These are phyloP conservation scores for Oryzias melastigma DNA, from an alignment of 2,113 vertebrate species.

Conservation along the genomic window DNA sequence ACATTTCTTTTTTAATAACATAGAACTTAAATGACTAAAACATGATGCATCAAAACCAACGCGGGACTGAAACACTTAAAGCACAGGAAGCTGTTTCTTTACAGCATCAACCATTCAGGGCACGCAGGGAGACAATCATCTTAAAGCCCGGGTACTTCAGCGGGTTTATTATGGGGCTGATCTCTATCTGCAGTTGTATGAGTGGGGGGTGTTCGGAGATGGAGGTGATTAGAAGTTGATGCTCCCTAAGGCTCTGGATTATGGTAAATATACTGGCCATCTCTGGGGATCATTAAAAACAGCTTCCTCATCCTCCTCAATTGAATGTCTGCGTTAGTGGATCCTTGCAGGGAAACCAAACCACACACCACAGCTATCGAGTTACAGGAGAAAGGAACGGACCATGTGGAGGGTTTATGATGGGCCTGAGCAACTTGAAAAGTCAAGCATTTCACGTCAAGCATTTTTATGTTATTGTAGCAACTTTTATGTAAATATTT, in stretches of 20 bases:
- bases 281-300: slow-evolving; percentile 69
- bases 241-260: slow-evolving; percentile 70
- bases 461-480: too few relatives aligned
- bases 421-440: slow-evolving; percentile 1
- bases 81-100: not conserved
- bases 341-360: slow-evolving; percentile 41
- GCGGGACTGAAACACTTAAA: too few relatives aligned
- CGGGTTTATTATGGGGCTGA: slow-evolving; percentile 64
- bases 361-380: slow-evolving; percentile 13
- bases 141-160: slow-evolving; percentile 53
- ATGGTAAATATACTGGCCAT: slow-evolving; percentile 67
- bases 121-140: slow-evolving; percentile 39
- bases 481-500: too few relatives aligned
- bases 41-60: too few relatives aligned
- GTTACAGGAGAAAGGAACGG: slow-evolving; percentile 12
- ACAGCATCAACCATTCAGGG: slow-evolving; percentile 10
- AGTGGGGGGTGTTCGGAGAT: slow-evolving; percentile 49
- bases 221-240: slow-evolving; percentile 70
- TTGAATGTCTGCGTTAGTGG: slow-evolving; percentile 50
- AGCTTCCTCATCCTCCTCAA: slow-evolving; percentile 53
- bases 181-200: slow-evolving; percentile 59
- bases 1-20: too few relatives aligned
- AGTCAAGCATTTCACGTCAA: too few relatives aligned
- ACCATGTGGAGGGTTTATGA: not conserved
- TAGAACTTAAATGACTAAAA: too few relatives aligned